Evolutionary conservation across 2,888 invertebrate genomes (phyloP), one percentile per base, ranked within the genome.

Genomic region (Melitaea athalia): DNA sequence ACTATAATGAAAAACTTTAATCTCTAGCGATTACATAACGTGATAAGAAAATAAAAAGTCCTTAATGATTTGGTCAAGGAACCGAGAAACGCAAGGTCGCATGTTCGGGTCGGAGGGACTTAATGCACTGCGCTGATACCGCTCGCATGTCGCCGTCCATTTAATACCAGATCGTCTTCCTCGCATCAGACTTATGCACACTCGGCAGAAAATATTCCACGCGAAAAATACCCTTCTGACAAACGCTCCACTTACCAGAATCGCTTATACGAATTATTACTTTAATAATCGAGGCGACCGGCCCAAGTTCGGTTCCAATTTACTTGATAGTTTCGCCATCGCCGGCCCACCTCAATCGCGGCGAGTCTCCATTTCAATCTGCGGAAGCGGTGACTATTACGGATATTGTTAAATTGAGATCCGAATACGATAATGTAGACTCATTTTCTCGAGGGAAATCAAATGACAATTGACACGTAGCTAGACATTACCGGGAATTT

Each of bases 61-160:
- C 53, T 17, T 53, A 68, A 43, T 64, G 60, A 64, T 59, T 62
- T 52, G 53, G 53, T 55, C 53, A 55, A 33, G n/a, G n/a, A 59
- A 59, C 57, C 0, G 15, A 57, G 15, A 10, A 65, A 65, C 50
- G 61, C 66, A 66, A 66, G 57, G 64, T 72, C 71, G 71, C 72
- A 68, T 72, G 72, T 31, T 52, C 59, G 14, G 42, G 62, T 38
- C 57, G 52, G 53, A 69, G 76, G 72, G 76, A 67, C 70, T 76
- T 77, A 79, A 78, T 77, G 77, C 74, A 75, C 76, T 72, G 69
- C 75, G 73, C 76, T 76, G 74, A 81, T 81, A 78, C 77, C 74
- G 77, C 68, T 77, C 75, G 78, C 81, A 78, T 80, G 81, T 81
- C 81, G 73, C 77, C 76, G 74, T 72, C 77, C 80, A 78, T 76